Conservation (phyloP, 2,888 invertebrate species). For the Dyspetes luteomarginatus region DNA sequence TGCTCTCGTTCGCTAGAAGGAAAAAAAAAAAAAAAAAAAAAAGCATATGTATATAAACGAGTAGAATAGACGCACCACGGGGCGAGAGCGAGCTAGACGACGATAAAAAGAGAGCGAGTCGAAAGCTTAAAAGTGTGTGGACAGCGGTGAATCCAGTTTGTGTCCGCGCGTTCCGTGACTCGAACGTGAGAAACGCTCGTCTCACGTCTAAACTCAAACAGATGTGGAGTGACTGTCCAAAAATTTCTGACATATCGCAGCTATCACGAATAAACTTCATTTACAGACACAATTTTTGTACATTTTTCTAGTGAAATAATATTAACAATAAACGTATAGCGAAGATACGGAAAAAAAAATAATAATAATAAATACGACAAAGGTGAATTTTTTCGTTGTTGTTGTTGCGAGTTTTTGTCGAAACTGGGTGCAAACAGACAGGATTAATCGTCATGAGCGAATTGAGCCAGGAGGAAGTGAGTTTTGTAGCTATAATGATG, state of each 20-base stretch:
- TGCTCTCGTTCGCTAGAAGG: background rate
- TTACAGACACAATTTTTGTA: slow-evolving; percentile 67
- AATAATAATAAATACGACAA: background rate
- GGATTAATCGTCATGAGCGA: slow-evolving; percentile 88
- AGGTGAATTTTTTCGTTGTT: slow-evolving; percentile 16
- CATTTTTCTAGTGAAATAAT: slow-evolving; percentile 51
- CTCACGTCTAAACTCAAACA: slow-evolving; percentile 81
- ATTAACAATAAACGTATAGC: too few species aligned
- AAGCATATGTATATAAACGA: background rate
- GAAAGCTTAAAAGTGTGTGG: slow-evolving; percentile 24
- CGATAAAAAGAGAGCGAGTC: too few species aligned
- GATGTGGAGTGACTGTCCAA: slow-evolving; percentile 81
- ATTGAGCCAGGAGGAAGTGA: slow-evolving; percentile 95
- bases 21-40: too few species aligned
- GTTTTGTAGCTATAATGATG: slow-evolving; percentile 75
- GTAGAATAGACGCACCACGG: background rate
- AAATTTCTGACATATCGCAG: slow-evolving; percentile 79
- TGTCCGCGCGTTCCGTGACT: slow-evolving; percentile 58
- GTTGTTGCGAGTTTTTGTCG: slow-evolving; percentile 35
- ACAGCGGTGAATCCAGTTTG: slow-evolving; percentile 28
- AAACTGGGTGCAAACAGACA: slow-evolving; percentile 55
- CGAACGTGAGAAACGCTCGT: slow-evolving; percentile 52
- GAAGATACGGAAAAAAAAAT: too few species aligned
- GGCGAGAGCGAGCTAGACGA: slow-evolving; percentile 15
- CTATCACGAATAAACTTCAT: slow-evolving; percentile 64